Percentiles rank a stretch among this genome's conserved stretches.
These are phyloP conservation scores for Pilophorus perplexus DNA, from an alignment of 2,888 invertebrate genomes.

Conservation along the genomic window DNA sequence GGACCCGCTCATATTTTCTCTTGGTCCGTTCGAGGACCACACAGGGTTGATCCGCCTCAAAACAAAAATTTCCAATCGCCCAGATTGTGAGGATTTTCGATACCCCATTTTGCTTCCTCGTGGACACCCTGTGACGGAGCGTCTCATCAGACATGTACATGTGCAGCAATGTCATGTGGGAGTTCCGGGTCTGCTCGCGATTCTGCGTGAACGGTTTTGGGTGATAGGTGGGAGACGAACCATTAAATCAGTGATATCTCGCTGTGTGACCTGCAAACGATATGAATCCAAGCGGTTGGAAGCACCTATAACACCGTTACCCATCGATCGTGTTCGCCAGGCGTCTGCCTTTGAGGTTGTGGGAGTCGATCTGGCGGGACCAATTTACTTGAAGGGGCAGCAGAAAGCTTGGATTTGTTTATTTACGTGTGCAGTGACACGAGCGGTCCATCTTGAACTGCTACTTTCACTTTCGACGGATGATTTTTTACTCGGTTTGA, in stretches of 20 bases:
- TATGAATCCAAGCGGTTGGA: slow-evolving; percentile 2
- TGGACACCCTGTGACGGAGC: slow-evolving; percentile 47
- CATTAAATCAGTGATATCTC: slow-evolving; percentile 37
- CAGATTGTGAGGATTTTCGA: slow-evolving; percentile 28
- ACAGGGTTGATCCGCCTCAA: slow-evolving; percentile 36
- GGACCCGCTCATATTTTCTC: background rate
- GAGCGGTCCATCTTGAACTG: slow-evolving; percentile 50
- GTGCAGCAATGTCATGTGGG: slow-evolving; percentile 45
- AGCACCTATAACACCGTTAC: slow-evolving; percentile 24
- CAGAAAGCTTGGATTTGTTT: slow-evolving; percentile 51
- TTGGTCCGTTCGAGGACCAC: slow-evolving; percentile 41
- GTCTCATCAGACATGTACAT: slow-evolving; percentile 40
- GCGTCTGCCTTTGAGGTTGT: slow-evolving; percentile 36
- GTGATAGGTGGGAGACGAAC: slow-evolving; percentile 42
- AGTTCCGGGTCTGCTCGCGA: slow-evolving; percentile 39
- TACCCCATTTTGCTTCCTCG: slow-evolving; percentile 48
- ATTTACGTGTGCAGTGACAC: slow-evolving; percentile 43
- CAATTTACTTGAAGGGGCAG: slow-evolving; percentile 49
- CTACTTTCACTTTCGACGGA: slow-evolving; percentile 49
- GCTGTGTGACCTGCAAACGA: slow-evolving; percentile 34
- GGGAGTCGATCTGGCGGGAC: slow-evolving; percentile 48
- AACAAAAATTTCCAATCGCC: slow-evolving; percentile 28
- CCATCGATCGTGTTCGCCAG: slow-evolving; percentile 32
- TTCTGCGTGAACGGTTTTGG: slow-evolving; percentile 46
- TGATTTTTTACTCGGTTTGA: slow-evolving; percentile 50